Base-by-base conservation (phyloP, 2,797 vertebrate genomes). In the Staurois parvus region DNA sequence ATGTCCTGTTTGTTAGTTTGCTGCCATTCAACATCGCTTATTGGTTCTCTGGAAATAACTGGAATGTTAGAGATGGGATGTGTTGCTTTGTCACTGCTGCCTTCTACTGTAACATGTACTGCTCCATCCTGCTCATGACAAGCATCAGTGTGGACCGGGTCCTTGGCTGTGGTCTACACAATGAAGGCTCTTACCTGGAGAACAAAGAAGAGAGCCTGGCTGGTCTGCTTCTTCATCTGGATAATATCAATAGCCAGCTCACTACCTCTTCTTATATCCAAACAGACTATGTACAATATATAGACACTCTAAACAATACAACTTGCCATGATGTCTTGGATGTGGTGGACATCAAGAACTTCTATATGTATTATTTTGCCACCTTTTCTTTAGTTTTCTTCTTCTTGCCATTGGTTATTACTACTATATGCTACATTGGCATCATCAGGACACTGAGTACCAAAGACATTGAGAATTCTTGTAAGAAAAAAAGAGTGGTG, bases 51-150 rank as follows among this genome's bases (percentile, higher is more conserved):
- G 93, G 94, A 66, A 98, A 96, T 4, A 0, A 98, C 85, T 99
- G 98, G 98, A 72, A 66, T 30, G 97, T 95, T 26, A 96, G 97
- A 0, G 90, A 95, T 0, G 90, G 84, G 0, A 81, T 97, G 92
- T 99, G 98, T 88, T 93, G 95, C 78, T 93, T 98, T 0, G 76
- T 97, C 86, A 96, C 96, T 0, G 96, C 93, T 0, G 96, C 96
- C 0, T 99, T 98, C 88, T 99, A 98, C 26, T 94, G 92, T n/a
- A 99, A 99, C 92, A 99, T 99, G 97, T 99, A 98, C 87, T 97
- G 97, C 85, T 99, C 97, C 24, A 79, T 97, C 79, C 79, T 94
- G 90, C 96, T 99, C 67, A 97, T 98, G 87, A 91, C 95, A 0
- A 96, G 94, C 62, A 98, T 99, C 0, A 98, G 97, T 40, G 90